phyloP scores from a whole-genome alignment of 2,888 invertebrate genomes.

The Psylliodes chrysocephalus region DNA sequence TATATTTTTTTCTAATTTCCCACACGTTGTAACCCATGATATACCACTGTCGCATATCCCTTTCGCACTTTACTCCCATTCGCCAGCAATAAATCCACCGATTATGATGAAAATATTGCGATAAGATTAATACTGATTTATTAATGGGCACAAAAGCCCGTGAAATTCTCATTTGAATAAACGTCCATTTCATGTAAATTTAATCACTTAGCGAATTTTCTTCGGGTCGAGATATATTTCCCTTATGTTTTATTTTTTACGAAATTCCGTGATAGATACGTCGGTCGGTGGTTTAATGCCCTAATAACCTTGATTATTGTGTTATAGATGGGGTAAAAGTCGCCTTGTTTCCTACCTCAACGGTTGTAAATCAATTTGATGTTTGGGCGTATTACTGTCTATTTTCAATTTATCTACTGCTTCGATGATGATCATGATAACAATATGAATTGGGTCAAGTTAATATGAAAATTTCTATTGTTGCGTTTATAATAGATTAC shows the following conservation, averaged over 20 bases:
- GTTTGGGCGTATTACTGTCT: no score
- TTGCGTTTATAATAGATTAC: no score
- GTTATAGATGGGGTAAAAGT: not conserved
- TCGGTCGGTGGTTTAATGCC: slow-evolving; percentile 2
- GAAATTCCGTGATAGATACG: slow-evolving; percentile 22
- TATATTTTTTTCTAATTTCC: no score
- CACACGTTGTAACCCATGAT: not conserved
- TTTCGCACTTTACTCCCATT: slow-evolving; percentile 30
- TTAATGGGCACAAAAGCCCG: slow-evolving; percentile 49
- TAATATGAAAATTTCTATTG: no score
- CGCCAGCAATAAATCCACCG: slow-evolving; percentile 37
- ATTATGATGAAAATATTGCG: slow-evolving; percentile 50
- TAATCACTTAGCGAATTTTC: slow-evolving; percentile 52
- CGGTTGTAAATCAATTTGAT: not conserved
- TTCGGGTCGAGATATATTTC: slow-evolving; percentile 45
- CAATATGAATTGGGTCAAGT: no score
- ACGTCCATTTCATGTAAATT: slow-evolving; percentile 55
- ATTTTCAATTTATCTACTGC: no score
- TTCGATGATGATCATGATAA: no score
- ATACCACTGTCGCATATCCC: slow-evolving; percentile 7
- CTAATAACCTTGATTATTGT: slow-evolving; percentile 17
- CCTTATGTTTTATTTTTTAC: slow-evolving; percentile 33
- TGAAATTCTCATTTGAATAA: slow-evolving; percentile 52
- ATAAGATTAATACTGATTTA: slow-evolving; percentile 53
- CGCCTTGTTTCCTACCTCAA: not conserved